Base-by-base conservation (phyloP, 2,797 vertebrate genomes). In the Poeciliopsis infans region DNA sequence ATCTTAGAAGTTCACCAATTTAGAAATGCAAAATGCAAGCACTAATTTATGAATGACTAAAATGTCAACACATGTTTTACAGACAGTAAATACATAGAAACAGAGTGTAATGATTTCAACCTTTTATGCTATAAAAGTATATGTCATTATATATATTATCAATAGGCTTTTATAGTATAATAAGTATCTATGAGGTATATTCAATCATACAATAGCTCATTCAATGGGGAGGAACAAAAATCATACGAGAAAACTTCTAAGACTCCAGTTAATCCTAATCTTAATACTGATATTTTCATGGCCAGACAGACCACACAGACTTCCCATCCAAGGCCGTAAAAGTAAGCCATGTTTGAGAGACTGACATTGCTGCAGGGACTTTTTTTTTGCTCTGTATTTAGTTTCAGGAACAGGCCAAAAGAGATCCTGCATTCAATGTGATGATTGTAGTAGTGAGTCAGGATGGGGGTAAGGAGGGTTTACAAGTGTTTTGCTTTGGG, bases 391-490 rank as follows among this genome's bases (percentile, higher is more conserved):
- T 85, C 76, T 89, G 86, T 88, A 83, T 89, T 91, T 88, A 90
- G 74, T 83, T 83, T 84, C 85, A 89, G 88, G 81, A 93, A 74
- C 75, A 82, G 72, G 75, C 47, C 66, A 75, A 33, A 77, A 39
- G 73, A 77, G 39, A 86, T 85, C 76, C 69, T 89, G 72, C 78
- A 46, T 46, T 71, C 68, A 71, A 16, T 45, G 31, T 45, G 43
- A 46, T 71, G 68, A 28, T 46, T 88, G 84, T 90, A 91, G 94
- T 89, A 78, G 93, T 90, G 77, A 94, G 82, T 87, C 80, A 81
- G 43, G 79, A n/a, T 83, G 74, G 82, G 80, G 64, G 85, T 66
- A 83, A 85, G 91, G 90, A 85, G 12, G 64, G 76, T 39, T 90
- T 87, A 88, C 80, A 85, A 72, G 76, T 39, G 49, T 72, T 71